Evolutionary conservation across 2,797 vertebrate species (phyloP).

Genomic region (Notamacropus eugenii): DNA sequence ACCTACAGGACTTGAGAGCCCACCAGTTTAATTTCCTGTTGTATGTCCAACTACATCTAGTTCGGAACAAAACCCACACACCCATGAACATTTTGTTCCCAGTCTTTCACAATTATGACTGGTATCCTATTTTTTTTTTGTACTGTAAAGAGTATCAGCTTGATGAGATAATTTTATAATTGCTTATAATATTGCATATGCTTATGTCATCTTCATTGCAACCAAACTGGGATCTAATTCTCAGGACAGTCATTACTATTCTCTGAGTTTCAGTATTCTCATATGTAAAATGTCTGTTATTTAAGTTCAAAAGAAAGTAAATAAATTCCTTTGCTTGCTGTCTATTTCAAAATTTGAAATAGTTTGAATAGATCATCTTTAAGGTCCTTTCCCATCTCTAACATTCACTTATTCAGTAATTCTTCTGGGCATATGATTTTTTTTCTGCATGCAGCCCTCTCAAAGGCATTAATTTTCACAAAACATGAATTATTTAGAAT

Average conservation of each 20-base stretch:
- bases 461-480: background rate
- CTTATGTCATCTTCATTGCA: background rate
- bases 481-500: constrained; percentile 25
- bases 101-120: background rate
- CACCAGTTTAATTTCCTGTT: constrained; percentile 64
- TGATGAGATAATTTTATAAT: background rate
- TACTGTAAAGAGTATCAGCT: background rate
- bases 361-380: background rate
- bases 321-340: background rate
- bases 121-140: background rate
- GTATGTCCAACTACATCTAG: background rate
- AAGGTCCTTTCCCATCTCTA: background rate
- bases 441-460: background rate
- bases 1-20: background rate
- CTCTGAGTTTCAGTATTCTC: background rate
- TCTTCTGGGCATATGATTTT: background rate
- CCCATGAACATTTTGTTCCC: background rate
- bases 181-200: background rate
- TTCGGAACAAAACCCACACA: background rate
- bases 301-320: background rate
- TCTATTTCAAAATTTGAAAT: background rate
- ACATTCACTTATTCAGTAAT: background rate
- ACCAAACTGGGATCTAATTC: background rate
- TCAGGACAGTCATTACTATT: background rate
- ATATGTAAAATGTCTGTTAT: background rate